These are phyloP conservation scores for Dorcus hopei DNA, from an alignment of 2,888 invertebrate genomes.

Conservation along the genomic window DNA sequence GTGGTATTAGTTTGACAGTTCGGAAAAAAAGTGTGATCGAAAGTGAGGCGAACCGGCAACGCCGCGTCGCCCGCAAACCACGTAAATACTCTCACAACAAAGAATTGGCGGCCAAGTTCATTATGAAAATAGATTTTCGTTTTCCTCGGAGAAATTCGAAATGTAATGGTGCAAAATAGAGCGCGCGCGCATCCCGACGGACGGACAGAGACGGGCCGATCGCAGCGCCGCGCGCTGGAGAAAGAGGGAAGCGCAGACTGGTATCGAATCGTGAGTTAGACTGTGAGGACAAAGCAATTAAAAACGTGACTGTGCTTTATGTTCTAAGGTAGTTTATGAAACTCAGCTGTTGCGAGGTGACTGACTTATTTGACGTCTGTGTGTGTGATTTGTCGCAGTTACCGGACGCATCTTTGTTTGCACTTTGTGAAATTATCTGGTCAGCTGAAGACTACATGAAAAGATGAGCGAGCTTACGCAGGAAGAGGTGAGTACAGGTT, in stretches of 20 bases:
- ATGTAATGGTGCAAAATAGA: slow-evolving; percentile 20
- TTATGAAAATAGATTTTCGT: slow-evolving; percentile 29
- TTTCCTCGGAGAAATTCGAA: slow-evolving; percentile 24
- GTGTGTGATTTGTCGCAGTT: slow-evolving; percentile 12
- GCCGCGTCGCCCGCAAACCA: too few relatives aligned
- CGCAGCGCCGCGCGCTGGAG: slow-evolving; percentile 1
- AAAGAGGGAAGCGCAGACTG: slow-evolving; percentile 5
- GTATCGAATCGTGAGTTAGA: slow-evolving; percentile 26
- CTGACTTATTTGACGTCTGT: slow-evolving; percentile 44
- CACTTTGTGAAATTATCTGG: slow-evolving; percentile 6
- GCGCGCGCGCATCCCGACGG: slow-evolving; percentile 25
- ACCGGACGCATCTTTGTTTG: too few relatives aligned
- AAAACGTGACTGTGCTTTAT: slow-evolving; percentile 24
- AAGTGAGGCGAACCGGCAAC: too few relatives aligned
- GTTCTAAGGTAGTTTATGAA: slow-evolving; percentile 38
- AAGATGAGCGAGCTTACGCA: slow-evolving; percentile 82
- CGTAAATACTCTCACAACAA: slow-evolving; percentile 1
- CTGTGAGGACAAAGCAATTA: slow-evolving; percentile 30
- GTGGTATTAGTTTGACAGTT: too few relatives aligned
- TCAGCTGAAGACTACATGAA: slow-evolving; percentile 22
- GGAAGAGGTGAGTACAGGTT: slow-evolving; percentile 72
- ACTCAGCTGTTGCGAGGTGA: slow-evolving; percentile 47
- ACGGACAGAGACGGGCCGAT: slow-evolving; percentile 11
- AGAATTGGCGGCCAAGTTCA: slow-evolving; percentile 40
- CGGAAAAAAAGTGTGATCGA: too few relatives aligned